These are phyloP conservation scores for Montipora capricornis DNA, from an alignment of 64 coral and sea anemone genomes.

Conservation along the genomic window DNA sequence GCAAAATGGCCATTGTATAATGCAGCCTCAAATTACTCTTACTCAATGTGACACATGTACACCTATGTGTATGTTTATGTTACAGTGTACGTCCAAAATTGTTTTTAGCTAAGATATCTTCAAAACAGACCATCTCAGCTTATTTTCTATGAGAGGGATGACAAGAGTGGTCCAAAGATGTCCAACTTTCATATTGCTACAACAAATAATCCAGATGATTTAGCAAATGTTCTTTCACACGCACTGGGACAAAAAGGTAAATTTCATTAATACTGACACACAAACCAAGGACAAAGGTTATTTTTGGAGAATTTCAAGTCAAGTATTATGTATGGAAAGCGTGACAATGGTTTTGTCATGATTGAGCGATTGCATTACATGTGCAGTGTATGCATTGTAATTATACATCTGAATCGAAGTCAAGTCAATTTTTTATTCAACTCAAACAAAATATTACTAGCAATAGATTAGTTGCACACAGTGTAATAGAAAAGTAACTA, in stretches of 20 bases:
- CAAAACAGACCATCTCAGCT: slow-evolving; percentile 77
- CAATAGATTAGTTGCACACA: no score
- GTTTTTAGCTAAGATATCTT: slow-evolving; percentile 61
- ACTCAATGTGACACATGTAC: background rate
- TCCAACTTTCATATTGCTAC: slow-evolving; percentile 79
- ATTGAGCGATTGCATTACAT: no score
- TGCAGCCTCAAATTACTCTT: background rate
- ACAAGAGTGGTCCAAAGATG: slow-evolving; percentile 75
- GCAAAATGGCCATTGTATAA: no score
- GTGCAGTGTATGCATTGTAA: no score
- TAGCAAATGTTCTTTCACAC: slow-evolving; percentile 52
- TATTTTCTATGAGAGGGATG: slow-evolving; percentile 88
- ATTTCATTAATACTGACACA: background rate
- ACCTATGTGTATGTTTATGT: background rate
- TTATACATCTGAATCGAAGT: no score
- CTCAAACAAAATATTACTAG: no score
- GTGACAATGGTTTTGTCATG: no score
- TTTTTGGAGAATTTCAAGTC: no score
- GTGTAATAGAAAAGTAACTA: no score
- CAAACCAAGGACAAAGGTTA: no score
- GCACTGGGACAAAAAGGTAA: slow-evolving; percentile 87
- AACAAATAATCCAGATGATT: slow-evolving; percentile 71
- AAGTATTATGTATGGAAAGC: no score
- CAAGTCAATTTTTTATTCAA: no score
- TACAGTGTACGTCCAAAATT: background rate